Conservation (phyloP, 2,113 vertebrate genomes). For the Haemorhous mexicanus region DNA sequence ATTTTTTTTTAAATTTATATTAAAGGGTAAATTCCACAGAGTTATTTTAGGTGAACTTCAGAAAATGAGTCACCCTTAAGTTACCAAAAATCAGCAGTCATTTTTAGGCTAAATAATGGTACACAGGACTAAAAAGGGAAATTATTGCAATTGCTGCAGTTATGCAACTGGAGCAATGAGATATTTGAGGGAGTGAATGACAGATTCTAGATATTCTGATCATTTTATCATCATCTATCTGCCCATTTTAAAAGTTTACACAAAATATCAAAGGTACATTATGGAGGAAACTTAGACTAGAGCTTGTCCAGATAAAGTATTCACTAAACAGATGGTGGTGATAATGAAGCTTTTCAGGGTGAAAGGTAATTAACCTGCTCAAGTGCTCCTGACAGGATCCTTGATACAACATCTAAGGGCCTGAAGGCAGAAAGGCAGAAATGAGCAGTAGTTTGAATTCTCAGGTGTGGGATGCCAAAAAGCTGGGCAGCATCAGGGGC, state of each 20-base stretch:
- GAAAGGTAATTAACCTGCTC: conserved; percentile 1
- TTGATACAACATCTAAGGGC: not conserved
- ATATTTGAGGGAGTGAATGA: not conserved
- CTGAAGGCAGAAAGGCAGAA: not conserved
- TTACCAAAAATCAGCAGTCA: not conserved
- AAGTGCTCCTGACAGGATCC: not conserved
- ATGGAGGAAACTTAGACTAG: not conserved
- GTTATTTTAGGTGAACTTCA: not conserved
- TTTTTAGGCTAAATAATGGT: not conserved
- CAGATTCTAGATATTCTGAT: not conserved
- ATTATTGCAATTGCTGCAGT: not conserved
- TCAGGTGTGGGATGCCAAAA: not conserved
- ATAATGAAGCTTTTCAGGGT: not conserved
- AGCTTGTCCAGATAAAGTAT: not conserved
- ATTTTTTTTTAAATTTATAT: not conserved
- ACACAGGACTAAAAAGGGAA: not conserved
- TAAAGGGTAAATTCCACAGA: not conserved
- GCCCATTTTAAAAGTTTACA: not conserved
- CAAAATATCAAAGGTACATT: not conserved
- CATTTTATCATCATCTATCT: not conserved
- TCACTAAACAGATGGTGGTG: not conserved
- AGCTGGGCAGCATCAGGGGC: not conserved
- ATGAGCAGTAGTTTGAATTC: not conserved
- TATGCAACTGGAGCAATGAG: not conserved
- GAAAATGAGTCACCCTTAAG: not conserved